Evolutionary conservation across 2,797 vertebrate genomes (phyloP).

Genomic region (Gymnocypris eckloni): DNA sequence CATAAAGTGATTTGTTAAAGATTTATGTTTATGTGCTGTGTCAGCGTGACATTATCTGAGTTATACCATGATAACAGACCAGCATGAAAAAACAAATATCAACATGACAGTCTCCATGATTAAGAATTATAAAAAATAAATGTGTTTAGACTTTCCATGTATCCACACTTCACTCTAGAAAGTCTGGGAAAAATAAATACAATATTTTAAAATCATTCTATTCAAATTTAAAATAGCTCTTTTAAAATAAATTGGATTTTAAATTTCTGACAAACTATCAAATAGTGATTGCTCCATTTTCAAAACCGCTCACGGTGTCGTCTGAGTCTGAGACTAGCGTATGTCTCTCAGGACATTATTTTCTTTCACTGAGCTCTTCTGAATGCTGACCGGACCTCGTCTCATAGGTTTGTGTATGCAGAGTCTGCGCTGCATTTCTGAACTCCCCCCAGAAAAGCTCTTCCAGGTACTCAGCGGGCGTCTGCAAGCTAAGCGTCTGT

Average conservation of each 20-base stretch:
- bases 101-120: not conserved
- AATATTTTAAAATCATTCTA: too few relatives aligned
- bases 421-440: not conserved
- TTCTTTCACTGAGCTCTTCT: not conserved
- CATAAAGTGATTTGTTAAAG: not conserved
- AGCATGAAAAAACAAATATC: not conserved
- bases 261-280: not conserved
- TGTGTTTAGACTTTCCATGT: too few relatives aligned
- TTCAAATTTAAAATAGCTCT: too few relatives aligned
- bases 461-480: not conserved
- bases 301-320: not conserved
- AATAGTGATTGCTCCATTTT: not conserved
- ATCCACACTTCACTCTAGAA: too few relatives aligned
- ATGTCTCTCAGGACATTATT: not conserved
- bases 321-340: not conserved
- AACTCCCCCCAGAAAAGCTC: slow-evolving; percentile 19
- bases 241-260: not conserved
- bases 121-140: not conserved
- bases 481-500: slow-evolving; percentile 21
- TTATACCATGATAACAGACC: not conserved
- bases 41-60: too few relatives aligned
- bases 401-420: not conserved
- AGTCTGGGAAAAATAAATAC: too few relatives aligned
- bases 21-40: not conserved
- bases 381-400: not conserved